Evolutionary conservation across 2,113 vertebrate genomes (phyloP).

Genomic region (Austrofundulus limnaeus): DNA sequence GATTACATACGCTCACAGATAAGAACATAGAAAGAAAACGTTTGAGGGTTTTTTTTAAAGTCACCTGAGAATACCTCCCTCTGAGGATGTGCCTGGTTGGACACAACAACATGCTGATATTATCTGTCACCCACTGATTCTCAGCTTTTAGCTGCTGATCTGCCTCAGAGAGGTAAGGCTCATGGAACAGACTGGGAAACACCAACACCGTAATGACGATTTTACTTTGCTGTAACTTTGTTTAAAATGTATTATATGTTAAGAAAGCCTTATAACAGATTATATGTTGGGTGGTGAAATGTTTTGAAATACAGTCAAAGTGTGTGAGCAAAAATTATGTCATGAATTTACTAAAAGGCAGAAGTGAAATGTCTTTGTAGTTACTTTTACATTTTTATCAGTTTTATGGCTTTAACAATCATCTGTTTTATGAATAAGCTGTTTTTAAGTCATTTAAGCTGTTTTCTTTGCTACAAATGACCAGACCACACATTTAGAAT

Average conservation of each 20-base stretch:
- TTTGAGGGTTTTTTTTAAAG: neutral
- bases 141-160: neutral
- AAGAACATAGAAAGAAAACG: neutral
- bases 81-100: slow-evolving; percentile 1
- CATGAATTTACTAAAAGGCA: neutral
- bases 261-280: too few species aligned
- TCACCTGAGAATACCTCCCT: neutral
- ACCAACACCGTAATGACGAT: too few species aligned
- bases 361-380: too few species aligned
- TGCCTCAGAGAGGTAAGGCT: slow-evolving; percentile 1
- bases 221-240: neutral
- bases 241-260: neutral
- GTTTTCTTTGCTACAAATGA: too few species aligned
- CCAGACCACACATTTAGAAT: neutral
- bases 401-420: too few species aligned
- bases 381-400: too few species aligned
- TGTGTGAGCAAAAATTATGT: neutral
- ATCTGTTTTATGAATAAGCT: too few species aligned
- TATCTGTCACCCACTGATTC: neutral
- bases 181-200: neutral
- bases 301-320: neutral
- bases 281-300: neutral
- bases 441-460: too few species aligned
- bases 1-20: neutral
- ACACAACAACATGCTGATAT: slow-evolving; percentile 7